Evolutionary conservation across 2,888 invertebrate species (phyloP).

Genomic region (Rhagium mordax): DNA sequence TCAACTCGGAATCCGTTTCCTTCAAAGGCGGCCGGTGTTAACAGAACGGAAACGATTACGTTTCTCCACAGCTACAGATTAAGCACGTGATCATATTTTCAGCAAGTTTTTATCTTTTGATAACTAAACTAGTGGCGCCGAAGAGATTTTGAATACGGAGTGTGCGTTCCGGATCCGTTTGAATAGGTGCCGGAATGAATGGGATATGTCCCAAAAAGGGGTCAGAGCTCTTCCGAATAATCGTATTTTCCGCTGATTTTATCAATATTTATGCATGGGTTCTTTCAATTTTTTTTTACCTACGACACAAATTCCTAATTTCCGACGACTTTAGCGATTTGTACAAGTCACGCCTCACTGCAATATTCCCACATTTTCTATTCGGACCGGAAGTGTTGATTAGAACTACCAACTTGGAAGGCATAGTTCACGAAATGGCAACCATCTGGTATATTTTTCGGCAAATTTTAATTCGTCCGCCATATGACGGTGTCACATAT

Average conservation of each 20-base stretch:
- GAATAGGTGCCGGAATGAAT: background rate
- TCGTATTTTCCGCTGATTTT: too few relatives aligned
- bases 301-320: too few relatives aligned
- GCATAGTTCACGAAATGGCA: constrained; percentile 28
- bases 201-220: background rate
- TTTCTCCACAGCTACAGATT: background rate
- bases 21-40: background rate
- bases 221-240: too few relatives aligned
- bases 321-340: background rate
- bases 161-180: background rate
- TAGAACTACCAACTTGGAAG: constrained; percentile 8
- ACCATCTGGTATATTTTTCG: constrained; percentile 23
- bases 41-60: constrained; percentile 20
- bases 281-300: background rate
- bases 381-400: constrained; percentile 15
- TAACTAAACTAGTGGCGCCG: constrained; percentile 1
- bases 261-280: too few relatives aligned
- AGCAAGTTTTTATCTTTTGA: constrained; percentile 17
- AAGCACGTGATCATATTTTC: background rate
- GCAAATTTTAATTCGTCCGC: constrained; percentile 7
- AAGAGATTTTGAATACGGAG: background rate
- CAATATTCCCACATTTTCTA: constrained; percentile 25
- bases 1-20: background rate
- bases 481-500: constrained; percentile 1
- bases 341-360: background rate